Evolutionary conservation across 2,888 invertebrate species (phyloP), one percentile per base, ranked within the genome.

Genomic region (Agriotes lineatus): DNA sequence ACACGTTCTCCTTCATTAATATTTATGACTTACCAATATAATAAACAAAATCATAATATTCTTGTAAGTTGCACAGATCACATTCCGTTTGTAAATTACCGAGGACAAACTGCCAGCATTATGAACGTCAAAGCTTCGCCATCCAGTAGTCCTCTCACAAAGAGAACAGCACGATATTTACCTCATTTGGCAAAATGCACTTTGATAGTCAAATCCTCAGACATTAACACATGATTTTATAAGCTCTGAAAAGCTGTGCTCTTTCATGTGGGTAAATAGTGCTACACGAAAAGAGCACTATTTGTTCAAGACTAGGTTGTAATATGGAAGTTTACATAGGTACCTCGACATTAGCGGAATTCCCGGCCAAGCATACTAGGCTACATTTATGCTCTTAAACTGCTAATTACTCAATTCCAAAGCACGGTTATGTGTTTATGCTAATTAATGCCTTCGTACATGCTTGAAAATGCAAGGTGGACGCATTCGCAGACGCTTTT

Each of bases 201-300:
- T n/a, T n/a, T n/a, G n/a, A n/a, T n/a, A n/a, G n/a, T n/a, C n/a
- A n/a, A n/a, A n/a, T n/a, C n/a, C n/a, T n/a, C n/a, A n/a, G n/a
- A n/a, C n/a, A n/a, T n/a, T n/a, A n/a, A n/a, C n/a, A 25, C 25
- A 25, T 7, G 25, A 25, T 25, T 25, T 52, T 22, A 52, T 14
- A 12, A 14, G 12, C n/a, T 6, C n/a, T 1, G 18, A 57, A 57
- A 57, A 20, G 57, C 22, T 44, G 14, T 18, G 22, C 58, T 22
- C 39, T 44, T 22, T 30, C 12, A 20, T 44, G n/a, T 20, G 42
- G 25, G 58, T 20, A 58, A 57, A 57, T 42, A 57, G 2, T 57
- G 42, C 22, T 6, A n/a, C n/a, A 25, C 4, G 19, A 18, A 42
- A 16, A 42, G 16, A 16, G 42, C 14, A 18, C 16, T 42, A 18